A percentile compares a stretch with the other conserved stretches of the same genome.
Evolutionary conservation across 2,113 vertebrate species (phyloP).

Genomic region (Clarias magur): DNA sequence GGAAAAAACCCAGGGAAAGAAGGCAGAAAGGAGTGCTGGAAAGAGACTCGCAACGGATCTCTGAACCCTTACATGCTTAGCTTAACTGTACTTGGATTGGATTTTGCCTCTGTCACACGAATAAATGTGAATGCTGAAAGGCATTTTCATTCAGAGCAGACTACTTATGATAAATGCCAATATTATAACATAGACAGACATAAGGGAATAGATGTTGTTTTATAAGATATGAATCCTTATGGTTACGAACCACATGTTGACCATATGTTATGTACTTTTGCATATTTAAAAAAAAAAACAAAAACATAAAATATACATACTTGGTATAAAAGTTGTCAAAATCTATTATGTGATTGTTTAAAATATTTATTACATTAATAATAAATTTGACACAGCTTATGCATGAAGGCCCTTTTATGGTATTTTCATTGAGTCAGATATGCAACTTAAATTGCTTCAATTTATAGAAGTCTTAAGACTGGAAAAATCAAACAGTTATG

Average conservation of each 20-base stretch:
- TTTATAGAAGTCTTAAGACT: not conserved
- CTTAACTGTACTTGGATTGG: not conserved
- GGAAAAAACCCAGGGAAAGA: not conserved
- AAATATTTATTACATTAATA: not conserved
- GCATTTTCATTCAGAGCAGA: not conserved
- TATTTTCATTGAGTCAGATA: not conserved
- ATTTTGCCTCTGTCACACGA: not conserved
- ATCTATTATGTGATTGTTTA: not conserved
- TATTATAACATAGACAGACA: not conserved
- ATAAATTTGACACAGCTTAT: not conserved
- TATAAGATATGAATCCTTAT: not conserved
- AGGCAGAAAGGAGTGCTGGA: not conserved
- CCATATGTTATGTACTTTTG: not conserved
- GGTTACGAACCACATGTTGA: not conserved
- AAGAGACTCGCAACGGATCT: not conserved
- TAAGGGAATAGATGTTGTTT: not conserved
- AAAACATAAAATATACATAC: not conserved
- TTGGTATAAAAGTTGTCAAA: not conserved
- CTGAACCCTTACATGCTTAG: not conserved
- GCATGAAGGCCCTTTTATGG: not conserved
- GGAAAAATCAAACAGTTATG: not conserved
- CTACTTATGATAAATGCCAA: not conserved
- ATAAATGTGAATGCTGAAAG: slow-evolving; percentile 4
- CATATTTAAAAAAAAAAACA: not conserved
- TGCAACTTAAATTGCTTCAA: not conserved